phyloP scores from a whole-genome alignment of 1,140 invertebrate species.

The Caenorhabditis latens region DNA sequence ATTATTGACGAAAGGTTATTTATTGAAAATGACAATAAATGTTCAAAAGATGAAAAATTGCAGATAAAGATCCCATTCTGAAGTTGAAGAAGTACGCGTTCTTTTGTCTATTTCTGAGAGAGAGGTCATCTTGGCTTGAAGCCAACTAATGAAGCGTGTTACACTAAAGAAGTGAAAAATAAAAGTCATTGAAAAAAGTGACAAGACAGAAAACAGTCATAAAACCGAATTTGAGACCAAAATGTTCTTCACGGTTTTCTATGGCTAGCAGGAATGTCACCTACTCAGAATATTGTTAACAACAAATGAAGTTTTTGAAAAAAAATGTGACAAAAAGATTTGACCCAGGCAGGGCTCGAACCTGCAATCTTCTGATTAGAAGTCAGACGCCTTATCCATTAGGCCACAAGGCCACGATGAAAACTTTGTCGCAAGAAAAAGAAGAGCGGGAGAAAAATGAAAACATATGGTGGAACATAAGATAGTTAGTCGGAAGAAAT shows the following conservation, averaged over 20 bases:
- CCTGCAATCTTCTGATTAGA: conserved; percentile 67
- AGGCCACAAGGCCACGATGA: conserved; percentile 59
- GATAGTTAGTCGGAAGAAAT: no score
- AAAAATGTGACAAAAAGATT: neutral
- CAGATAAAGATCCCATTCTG: neutral
- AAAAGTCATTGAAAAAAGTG: neutral
- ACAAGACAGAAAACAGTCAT: conserved; percentile 13
- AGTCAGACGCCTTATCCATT: conserved; percentile 70
- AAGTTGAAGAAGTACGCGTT: no score
- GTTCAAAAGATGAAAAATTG: neutral
- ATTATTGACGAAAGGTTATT: neutral
- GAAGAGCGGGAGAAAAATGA: no score
- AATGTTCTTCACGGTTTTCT: no score
- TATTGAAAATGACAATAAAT: no score
- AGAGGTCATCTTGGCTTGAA: neutral
- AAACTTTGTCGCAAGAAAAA: no score
- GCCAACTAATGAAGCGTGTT: neutral
- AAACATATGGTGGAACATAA: no score
- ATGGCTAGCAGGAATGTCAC: no score
- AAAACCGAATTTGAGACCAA: neutral
- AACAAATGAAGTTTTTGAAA: no score
- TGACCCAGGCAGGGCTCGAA: conserved; percentile 58
- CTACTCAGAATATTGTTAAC: no score
- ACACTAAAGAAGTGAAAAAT: neutral
- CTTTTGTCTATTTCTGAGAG: no score